Base-by-base conservation (phyloP, 2,888 invertebrate genomes). In the Melieria omissa region DNA sequence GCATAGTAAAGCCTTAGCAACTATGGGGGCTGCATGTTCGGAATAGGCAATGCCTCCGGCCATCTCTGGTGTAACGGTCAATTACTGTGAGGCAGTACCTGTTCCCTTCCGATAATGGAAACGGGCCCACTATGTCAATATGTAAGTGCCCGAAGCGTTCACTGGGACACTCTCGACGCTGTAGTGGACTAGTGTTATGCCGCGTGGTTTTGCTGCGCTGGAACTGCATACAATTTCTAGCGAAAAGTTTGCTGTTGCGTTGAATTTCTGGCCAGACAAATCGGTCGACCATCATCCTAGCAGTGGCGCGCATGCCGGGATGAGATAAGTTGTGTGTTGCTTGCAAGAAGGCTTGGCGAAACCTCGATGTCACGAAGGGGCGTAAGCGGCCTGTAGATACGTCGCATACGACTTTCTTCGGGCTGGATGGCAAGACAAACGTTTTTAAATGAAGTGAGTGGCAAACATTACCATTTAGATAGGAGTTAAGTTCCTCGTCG, bases 201-300 rank as follows among this genome's bases (percentile, higher is more conserved):
- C 49, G 49, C 8, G 12, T 49, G 49, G 12, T 12, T 49, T 70
- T 70, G 52, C 58, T 65, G 47, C 45, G 49, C 49, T 75, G 71
- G 44, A 71, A 75, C 41, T 58, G 69, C 6, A 74, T 68, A 66
- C 75, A 75, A 65, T 68, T 64, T 55, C 52, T 42, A 16, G 65
- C 66, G 45, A 72, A 72, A 62, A 46, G 12, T 57, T 63, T 42
- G 49, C 66, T 66, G 62, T 82, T 78, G 44, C 68, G 68, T n/a
- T 73, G 74, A 29, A 81, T 73, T 16, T 29, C 29, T 3, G 78
- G 79, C 81, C 80, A 81, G n/a, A 82, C 74, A 65, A 75, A 81
- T 16, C 77, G 74, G 58, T 73, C 46, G 5, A 64, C 55, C 10
- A 80, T 73, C 47, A 77, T 5, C 41, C 72, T 75, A 4, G 46